Conservation (phyloP, 2,797 vertebrate species). For the Lacerta viridis region DNA sequence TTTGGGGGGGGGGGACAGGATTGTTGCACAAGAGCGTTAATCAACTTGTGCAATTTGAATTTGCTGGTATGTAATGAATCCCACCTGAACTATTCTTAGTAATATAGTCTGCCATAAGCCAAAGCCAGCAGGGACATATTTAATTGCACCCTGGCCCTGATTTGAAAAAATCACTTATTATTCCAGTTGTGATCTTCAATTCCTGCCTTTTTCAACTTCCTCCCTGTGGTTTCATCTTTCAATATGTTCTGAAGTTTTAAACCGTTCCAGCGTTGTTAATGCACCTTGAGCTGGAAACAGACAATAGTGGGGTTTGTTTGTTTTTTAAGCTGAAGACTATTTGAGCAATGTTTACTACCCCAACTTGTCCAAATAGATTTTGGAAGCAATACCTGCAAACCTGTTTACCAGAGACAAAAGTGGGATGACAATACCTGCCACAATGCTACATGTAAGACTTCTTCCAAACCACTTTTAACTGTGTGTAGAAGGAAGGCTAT, state of each 20-base stretch:
- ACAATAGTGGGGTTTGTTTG: not conserved
- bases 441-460: not conserved
- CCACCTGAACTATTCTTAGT: too few species aligned
- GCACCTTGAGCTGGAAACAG: not conserved
- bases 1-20: too few species aligned
- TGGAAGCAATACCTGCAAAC: not conserved
- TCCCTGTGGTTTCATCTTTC: not conserved
- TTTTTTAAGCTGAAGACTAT: too few species aligned
- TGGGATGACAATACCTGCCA: not conserved
- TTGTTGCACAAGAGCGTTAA: too few species aligned
- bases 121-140: not conserved
- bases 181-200: not conserved
- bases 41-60: too few species aligned
- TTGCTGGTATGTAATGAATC: too few species aligned
- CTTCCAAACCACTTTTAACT: not conserved
- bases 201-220: not conserved
- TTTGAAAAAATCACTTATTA: not conserved
- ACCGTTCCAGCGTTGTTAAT: not conserved
- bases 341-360: not conserved
- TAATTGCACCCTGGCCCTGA: not conserved
- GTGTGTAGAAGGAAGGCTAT: not conserved
- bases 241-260: not conserved
- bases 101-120: not conserved
- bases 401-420: not conserved
- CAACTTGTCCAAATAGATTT: not conserved